phyloP scores from a whole-genome alignment of 2,797 vertebrate species.

The Trachurus trachurus region DNA sequence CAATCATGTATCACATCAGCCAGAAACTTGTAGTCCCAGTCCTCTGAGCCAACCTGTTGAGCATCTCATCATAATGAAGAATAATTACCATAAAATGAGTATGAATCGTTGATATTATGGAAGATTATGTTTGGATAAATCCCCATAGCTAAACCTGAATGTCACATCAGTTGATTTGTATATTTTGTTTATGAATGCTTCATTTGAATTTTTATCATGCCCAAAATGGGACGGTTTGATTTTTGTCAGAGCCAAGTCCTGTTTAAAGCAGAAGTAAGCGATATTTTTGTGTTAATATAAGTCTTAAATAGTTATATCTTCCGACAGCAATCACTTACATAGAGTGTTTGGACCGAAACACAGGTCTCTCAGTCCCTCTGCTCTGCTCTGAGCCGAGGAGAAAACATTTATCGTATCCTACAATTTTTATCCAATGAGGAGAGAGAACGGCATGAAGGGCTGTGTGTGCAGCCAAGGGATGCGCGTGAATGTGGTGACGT shows the following conservation, averaged over 20 bases:
- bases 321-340: too few species aligned
- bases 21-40: constrained; percentile 48
- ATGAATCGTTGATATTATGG: constrained; percentile 52
- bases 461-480: too few species aligned
- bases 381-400: too few species aligned
- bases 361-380: too few species aligned
- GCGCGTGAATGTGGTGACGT: too few species aligned
- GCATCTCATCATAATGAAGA: constrained; percentile 51
- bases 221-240: constrained; percentile 33
- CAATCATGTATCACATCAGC: constrained; percentile 74
- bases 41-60: constrained; percentile 68
- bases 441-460: too few species aligned
- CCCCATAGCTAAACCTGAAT: constrained; percentile 41
- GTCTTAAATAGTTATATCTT: too few species aligned
- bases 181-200: constrained; percentile 43
- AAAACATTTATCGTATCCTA: too few species aligned
- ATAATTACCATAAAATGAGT: constrained; percentile 59
- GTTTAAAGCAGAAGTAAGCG: too few species aligned
- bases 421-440: too few species aligned
- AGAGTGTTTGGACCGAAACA: too few species aligned
- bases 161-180: constrained; percentile 53
- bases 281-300: too few species aligned
- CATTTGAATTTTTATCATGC: constrained; percentile 41
- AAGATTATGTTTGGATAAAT: constrained; percentile 57
- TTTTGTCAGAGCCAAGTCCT: constrained; percentile 18